Conservation (phyloP, 2,113 vertebrate genomes). For the Coturnix japonica region DNA sequence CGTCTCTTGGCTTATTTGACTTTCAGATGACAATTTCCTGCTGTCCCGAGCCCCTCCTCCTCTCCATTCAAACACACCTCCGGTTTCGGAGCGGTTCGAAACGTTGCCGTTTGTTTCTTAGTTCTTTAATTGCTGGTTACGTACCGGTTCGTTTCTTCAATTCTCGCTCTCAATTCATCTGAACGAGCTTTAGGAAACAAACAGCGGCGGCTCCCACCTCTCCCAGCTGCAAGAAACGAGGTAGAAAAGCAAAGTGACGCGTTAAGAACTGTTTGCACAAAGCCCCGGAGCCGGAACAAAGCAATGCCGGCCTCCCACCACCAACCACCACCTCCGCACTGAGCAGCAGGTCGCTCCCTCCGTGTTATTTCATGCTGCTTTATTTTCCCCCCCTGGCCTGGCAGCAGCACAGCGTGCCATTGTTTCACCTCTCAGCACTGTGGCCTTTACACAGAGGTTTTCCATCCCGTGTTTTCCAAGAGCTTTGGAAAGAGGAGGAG, state of each 20-base stretch:
- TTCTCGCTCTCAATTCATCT: neutral
- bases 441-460: conserved; percentile 46
- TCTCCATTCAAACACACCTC: neutral
- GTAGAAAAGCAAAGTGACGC: neutral
- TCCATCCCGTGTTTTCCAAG: conserved; percentile 40
- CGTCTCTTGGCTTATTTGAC: conserved; percentile 17
- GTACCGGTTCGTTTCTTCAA: neutral
- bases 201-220: neutral
- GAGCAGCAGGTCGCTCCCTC: conserved; percentile 29
- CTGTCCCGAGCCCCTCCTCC: neutral
- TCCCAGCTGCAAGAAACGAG: neutral
- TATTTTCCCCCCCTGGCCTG: neutral
- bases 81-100: neutral
- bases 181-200: neutral
- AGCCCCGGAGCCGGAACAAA: conserved; percentile 13
- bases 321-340: neutral
- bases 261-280: neutral
- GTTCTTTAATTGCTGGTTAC: neutral
- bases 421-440: conserved; percentile 19
- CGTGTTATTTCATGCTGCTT: neutral
- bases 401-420: neutral
- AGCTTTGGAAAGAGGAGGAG: conserved; percentile 16
- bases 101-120: neutral
- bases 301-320: neutral
- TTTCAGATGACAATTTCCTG: conserved; percentile 7